phyloP scores from a whole-genome alignment of 1,140 invertebrate species.

The honey bee (Apis mellifera) region Amel_HAv3.1 CM009946.2:1309001-1309500 shows the following conservation, averaged over 20 bases:
- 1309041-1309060: constrained; percentile 72
- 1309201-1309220: constrained; percentile 72
- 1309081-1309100: constrained; percentile 81
- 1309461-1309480: constrained; percentile 6
- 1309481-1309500: neutral
- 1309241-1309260: constrained; percentile 73
- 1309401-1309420: constrained; percentile 4
- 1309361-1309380: constrained; percentile 60
- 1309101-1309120: constrained; percentile 80
- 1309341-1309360: constrained; percentile 54
- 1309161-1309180: constrained; percentile 43
- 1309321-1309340: constrained; percentile 69
- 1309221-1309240: constrained; percentile 74
- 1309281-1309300: constrained; percentile 67
- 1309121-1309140: constrained; percentile 73
- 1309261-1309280: constrained; percentile 74
- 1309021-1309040: constrained; percentile 67
- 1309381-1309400: constrained; percentile 52
- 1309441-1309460: constrained; percentile 27
- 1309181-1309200: constrained; percentile 71
- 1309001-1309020: constrained; percentile 25
- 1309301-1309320: constrained; percentile 67
- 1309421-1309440: constrained; percentile 15
- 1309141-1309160: constrained; percentile 64
- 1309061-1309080: constrained; percentile 80